A percentile compares a stretch with the other conserved stretches of the same genome.
These are phyloP conservation scores for Hippoglossus stenolepis DNA, from an alignment of 2,113 vertebrate genomes.

Conservation along the genomic window DNA sequence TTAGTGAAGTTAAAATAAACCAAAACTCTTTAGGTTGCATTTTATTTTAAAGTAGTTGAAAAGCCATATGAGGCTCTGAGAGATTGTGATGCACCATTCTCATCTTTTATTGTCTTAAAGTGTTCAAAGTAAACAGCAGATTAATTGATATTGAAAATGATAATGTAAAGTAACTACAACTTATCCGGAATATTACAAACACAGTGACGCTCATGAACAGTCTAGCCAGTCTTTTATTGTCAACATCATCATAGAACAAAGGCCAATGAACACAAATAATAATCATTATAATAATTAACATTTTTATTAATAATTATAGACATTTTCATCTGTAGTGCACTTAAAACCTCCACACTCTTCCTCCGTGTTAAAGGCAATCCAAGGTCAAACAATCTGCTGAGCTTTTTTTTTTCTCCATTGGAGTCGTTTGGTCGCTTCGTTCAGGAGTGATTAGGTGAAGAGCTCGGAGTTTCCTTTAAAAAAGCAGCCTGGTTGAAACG, in stretches of 20 bases:
- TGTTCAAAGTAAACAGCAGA: no score
- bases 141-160: no score
- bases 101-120: no score
- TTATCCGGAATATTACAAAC: neutral
- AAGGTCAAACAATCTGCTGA: conserved; percentile 37
- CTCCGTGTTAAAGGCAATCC: conserved; percentile 47
- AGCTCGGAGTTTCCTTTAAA: conserved; percentile 32
- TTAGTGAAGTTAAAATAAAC: no score
- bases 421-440: conserved; percentile 31
- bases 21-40: no score
- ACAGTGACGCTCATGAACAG: conserved; percentile 55
- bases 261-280: no score
- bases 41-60: no score
- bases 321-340: conserved; percentile 76
- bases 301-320: conserved; percentile 41
- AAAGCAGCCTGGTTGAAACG: conserved; percentile 33
- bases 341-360: conserved; percentile 44
- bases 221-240: conserved; percentile 81
- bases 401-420: conserved; percentile 16
- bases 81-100: no score
- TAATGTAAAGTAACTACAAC: neutral
- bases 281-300: conserved; percentile 18
- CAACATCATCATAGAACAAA: conserved; percentile 42
- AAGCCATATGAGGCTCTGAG: no score
- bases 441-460: neutral